phyloP scores from a whole-genome alignment of 2,113 vertebrate species.

The Chlamydotis undulata region DNA sequence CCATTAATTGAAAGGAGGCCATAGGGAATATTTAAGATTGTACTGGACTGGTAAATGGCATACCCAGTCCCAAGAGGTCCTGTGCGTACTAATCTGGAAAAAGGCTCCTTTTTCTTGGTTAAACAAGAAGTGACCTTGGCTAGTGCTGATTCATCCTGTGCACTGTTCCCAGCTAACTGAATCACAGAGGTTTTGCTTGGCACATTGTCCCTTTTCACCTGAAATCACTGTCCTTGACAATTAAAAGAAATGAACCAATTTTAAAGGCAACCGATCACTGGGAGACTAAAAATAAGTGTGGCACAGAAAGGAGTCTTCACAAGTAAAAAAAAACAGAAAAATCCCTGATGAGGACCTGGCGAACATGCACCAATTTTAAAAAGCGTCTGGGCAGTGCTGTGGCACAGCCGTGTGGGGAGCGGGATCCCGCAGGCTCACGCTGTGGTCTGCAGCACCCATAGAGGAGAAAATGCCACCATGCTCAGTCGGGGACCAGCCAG shows the following conservation, averaged over 20 bases:
- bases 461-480: neutral
- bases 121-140: constrained; percentile 47
- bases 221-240: constrained; percentile 40
- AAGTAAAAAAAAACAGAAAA: neutral
- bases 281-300: constrained; percentile 45
- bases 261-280: neutral
- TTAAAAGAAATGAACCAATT: constrained; percentile 60
- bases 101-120: neutral
- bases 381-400: neutral
- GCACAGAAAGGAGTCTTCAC: constrained; percentile 37
- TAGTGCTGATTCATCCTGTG: constrained; percentile 56
- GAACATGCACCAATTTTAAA: neutral
- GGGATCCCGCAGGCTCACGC: neutral
- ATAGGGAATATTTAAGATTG: neutral
- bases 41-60: neutral
- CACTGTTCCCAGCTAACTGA: constrained; percentile 36
- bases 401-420: neutral
- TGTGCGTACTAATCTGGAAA: neutral
- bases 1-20: neutral
- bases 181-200: constrained; percentile 45
- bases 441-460: neutral
- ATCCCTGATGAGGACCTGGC: neutral
- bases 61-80: neutral
- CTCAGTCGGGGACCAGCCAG: neutral
- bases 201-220: constrained; percentile 12